Base-by-base conservation (phyloP, 2,113 vertebrate genomes). In the Delphinus delphis region DNA sequence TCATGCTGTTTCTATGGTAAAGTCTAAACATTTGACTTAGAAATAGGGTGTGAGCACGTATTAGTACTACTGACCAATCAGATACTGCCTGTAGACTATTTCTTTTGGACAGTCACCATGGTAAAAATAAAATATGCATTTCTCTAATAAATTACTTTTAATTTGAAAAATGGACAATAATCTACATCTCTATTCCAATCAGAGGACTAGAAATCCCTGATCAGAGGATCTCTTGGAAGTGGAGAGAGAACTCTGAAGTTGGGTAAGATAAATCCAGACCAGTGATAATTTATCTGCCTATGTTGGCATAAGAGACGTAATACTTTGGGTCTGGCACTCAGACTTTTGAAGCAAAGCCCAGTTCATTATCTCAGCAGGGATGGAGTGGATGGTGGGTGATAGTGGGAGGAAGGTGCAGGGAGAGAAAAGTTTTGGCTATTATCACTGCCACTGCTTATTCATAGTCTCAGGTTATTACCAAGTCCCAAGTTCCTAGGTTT, bases 11-110 rank as follows among this genome's bases (percentile, higher is more conserved):
- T 96, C 38, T 93, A 58, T 53, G 20, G 8, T 9, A 74, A 95
- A 91, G 73, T 77, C 55, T 95, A 67, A 96, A 82, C 21, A 62
- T 82, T 25, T 88, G 55, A 73, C n/a, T 90, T 77, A 80, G 77
- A 97, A 95, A 85, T 88, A 77, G 95, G 62, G 15, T 47, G 36
- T 94, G 28, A 87, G 58, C 31, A 87, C 44, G 70, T 33, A n/a
- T 63, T 44, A 76, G 21, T 97, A 41, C 65, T 47, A 63, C 9
- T 68, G 41, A 76, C 47, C 13, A 38, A 10, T 77, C 70, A 88
- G 13, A 85, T 67, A 76, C 6, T 41, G 14, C 53, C 20, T 70
- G 3, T 50, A 90, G 38, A 71, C 53, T 36, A 28, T 81, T 92
- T 82, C 41, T 81, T 95, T n/a, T 73, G 83, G 41, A 93, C 23